Percentiles rank a stretch among this genome's conserved stretches.
phyloP scores from a whole-genome alignment of 2,797 vertebrate species.

The Huso huso region DNA sequence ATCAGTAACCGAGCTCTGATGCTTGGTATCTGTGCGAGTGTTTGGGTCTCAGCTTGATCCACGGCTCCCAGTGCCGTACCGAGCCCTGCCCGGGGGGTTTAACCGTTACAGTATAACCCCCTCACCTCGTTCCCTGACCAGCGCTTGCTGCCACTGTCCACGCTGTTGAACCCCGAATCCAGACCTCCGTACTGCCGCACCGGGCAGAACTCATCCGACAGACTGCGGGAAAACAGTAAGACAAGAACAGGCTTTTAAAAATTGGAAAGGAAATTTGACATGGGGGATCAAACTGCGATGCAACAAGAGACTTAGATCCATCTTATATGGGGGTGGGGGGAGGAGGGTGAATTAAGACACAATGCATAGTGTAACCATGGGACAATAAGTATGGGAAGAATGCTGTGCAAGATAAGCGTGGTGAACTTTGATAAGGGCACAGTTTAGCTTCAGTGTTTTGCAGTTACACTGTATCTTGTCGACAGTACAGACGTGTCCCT shows the following conservation, averaged over 20 bases:
- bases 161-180: constrained; percentile 84
- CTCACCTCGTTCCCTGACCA: constrained; percentile 86
- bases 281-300: background rate
- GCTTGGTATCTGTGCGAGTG: no score
- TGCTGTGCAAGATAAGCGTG: background rate
- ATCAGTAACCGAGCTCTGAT: no score
- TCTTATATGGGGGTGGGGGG: no score
- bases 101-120: background rate
- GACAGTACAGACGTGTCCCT: background rate
- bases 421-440: background rate
- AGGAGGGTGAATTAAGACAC: no score
- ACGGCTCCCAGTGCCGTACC: no score
- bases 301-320: no score
- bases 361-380: no score
- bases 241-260: background rate
- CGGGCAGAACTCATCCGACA: constrained; percentile 68
- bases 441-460: background rate
- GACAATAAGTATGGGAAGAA: no score
- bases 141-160: constrained; percentile 82
- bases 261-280: constrained; percentile 6
- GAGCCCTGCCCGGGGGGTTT: no score
- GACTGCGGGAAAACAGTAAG: constrained; percentile 41
- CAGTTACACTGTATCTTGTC: no score
- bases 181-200: constrained; percentile 64
- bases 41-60: no score